Evolutionary conservation across 2,797 vertebrate species (phyloP), one percentile per base, ranked within the genome.

Genomic region (Protonibea diacanthus): DNA sequence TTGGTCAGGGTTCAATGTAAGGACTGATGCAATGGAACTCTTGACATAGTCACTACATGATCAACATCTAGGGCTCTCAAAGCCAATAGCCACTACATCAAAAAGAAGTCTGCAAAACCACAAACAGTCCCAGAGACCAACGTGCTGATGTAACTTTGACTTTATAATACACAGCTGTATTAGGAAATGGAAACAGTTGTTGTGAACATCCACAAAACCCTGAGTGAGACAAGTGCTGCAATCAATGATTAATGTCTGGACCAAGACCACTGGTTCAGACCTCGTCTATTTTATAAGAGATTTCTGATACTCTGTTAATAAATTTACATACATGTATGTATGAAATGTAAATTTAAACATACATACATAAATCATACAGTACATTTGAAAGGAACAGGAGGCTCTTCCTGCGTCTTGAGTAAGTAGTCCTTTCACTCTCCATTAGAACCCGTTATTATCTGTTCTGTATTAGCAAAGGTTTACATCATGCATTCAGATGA

Each of bases 381-480:
- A 38, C 15, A 17, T 42, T 44, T 74, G 13, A 66, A 25, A 71
- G 55, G 33, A 66, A 52, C 38, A 52, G 13, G 21, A 23, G 12
- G 33, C 25, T 33, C 60, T 59, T 25, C 9, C 17, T 53, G 33
- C 53, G 12, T 42, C 6, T 49, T 63, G 21, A 49, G 40, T 42
- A 25, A 58, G 52, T 25, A 52, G 23, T 21, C 33, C 42, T 75
- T 85, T 83, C 59, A 25, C 75, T 89, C 48, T 38, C 66, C 78
- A 62, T 75, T 48, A 55, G 18, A 68, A 45, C 20, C 60, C 29
- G 45, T 15, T 21, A 38, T 71, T 83, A 74, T 76, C 72, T 56
- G 66, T 88, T 89, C 86, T 75, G 70, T 65, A 85, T 83, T 67
- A 90, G 82, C 86, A 88, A 87, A 74, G 83, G 86, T 86, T 81